phyloP scores from a whole-genome alignment of 53 echinoderm and acorn worm genomes.

The Holothuria leucospilota region DNA sequence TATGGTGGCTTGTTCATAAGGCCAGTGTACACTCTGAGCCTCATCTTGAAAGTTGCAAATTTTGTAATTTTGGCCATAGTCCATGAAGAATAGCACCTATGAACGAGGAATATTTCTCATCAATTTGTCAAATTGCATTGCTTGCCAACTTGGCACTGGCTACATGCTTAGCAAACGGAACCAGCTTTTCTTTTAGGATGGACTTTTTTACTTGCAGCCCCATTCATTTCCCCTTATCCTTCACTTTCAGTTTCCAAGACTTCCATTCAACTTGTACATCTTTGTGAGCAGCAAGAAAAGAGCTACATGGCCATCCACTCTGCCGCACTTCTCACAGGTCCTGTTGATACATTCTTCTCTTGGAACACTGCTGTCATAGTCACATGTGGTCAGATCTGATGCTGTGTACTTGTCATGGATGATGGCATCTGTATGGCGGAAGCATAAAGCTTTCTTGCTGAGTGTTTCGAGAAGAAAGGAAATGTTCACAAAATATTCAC shows the following conservation, averaged over 20 bases:
- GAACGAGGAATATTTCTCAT: conserved; percentile 1
- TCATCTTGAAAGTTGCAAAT: conserved; percentile 58
- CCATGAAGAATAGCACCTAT: conserved; percentile 41
- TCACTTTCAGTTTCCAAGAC: background rate
- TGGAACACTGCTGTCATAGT: background rate
- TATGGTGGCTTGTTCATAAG: conserved; percentile 48
- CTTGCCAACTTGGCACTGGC: conserved; percentile 47
- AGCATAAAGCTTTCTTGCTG: background rate
- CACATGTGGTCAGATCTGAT: background rate
- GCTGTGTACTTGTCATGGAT: background rate
- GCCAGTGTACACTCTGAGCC: conserved; percentile 55
- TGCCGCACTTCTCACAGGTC: background rate
- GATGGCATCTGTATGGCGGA: background rate
- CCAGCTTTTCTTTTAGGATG: conserved; percentile 5
- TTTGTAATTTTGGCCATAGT: conserved; percentile 56
- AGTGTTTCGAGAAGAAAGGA: conserved; percentile 36
- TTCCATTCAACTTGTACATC: background rate
- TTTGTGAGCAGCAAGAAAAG: background rate
- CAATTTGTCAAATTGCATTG: conserved; percentile 35
- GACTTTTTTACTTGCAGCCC: background rate
- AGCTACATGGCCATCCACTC: background rate
- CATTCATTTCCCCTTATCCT: background rate
- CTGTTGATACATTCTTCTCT: background rate
- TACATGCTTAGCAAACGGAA: conserved; percentile 52
- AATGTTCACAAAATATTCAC: conserved; percentile 61